Evolutionary conservation across 1,140 invertebrate species (phyloP), one percentile per base, ranked within the genome.

Genomic region (Drosophila santomea): DNA sequence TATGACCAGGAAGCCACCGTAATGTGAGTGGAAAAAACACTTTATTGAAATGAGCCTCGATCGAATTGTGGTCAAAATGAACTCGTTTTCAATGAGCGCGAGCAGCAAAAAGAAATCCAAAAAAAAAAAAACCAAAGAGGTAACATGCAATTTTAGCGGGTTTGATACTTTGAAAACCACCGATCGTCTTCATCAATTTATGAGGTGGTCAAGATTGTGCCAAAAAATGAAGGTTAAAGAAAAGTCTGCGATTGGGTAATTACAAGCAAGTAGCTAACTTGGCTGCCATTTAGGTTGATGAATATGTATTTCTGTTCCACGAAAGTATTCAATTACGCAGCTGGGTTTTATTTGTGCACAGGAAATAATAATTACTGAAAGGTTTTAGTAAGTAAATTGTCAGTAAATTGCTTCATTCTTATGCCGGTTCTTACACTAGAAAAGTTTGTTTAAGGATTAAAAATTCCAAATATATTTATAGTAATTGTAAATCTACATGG

Each of bases 141-240:
- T 11, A 74, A 76, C 66, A 39, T 82, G 74, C 62, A 86, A 86
- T 86, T 86, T 86, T 36, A 43, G 32, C 20, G 32, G 15, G 10
- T 35, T 45, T 39, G 28, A 39, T 41, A 32, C 76, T 61, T 77
- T 76, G 51, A 88, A 58, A 89, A 56, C 43, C 75, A 58, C 83
- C 84, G 83, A 76, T 14, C 5, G 66, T 57, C 66, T 20, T 20
- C 62, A 82, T 77, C 71, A 63, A 69, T 88, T 88, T 89, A 88
- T 74, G 83, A 88, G 79, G 79, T 88, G 83, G 83, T 75, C 83
- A 79, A 83, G 79, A 88, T 85, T 85, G 81, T 80, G 81, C 79
- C 82, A 86, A 85, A 86, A 82, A 86, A 14, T 11, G 50, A 50
- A 32, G 39, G 38, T 14, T 32, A 20, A 51, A 20, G 59, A 58